Evolutionary conservation across 2,888 invertebrate genomes (phyloP).

Genomic region (Latrodectus hesperus): DNA sequence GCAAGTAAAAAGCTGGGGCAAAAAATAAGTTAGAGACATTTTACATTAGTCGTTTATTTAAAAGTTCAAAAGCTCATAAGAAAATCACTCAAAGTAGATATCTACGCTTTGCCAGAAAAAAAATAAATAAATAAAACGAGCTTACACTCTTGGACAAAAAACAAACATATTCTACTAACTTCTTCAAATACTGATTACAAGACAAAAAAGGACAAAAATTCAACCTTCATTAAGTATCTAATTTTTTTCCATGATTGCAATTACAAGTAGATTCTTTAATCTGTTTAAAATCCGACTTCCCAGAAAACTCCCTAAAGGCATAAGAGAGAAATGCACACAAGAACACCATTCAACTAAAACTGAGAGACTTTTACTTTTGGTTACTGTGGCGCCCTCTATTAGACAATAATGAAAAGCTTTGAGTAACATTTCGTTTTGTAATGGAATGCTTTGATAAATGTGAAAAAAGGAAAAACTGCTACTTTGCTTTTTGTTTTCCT

Average conservation of each 20-base stretch:
- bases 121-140: slow-evolving; percentile 20
- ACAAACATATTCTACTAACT: slow-evolving; percentile 61
- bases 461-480: no score
- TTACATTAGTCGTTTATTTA: slow-evolving; percentile 33
- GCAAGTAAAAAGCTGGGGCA: slow-evolving; percentile 8
- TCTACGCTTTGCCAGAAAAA: slow-evolving; percentile 3
- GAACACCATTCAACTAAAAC: slow-evolving; percentile 37
- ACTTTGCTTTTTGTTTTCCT: no score
- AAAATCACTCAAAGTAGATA: slow-evolving; percentile 43
- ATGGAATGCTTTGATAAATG: no score
- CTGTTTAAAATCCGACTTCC: slow-evolving; percentile 67
- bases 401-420: slow-evolving; percentile 12
- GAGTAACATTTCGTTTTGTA: no score
- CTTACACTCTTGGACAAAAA: slow-evolving; percentile 53
- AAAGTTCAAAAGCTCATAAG: slow-evolving; percentile 55
- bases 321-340: slow-evolving; percentile 26
- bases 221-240: slow-evolving; percentile 61
- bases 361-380: slow-evolving; percentile 41
- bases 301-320: slow-evolving; percentile 55
- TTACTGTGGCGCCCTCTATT: slow-evolving; percentile 61
- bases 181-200: slow-evolving; percentile 66
- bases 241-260: slow-evolving; percentile 61
- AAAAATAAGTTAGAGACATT: slow-evolving; percentile 9
- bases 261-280: slow-evolving; percentile 68
- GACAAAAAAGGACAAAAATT: slow-evolving; percentile 56